phyloP scores from a whole-genome alignment of 2,797 vertebrate species.

The Ateles fusciceps region DNA sequence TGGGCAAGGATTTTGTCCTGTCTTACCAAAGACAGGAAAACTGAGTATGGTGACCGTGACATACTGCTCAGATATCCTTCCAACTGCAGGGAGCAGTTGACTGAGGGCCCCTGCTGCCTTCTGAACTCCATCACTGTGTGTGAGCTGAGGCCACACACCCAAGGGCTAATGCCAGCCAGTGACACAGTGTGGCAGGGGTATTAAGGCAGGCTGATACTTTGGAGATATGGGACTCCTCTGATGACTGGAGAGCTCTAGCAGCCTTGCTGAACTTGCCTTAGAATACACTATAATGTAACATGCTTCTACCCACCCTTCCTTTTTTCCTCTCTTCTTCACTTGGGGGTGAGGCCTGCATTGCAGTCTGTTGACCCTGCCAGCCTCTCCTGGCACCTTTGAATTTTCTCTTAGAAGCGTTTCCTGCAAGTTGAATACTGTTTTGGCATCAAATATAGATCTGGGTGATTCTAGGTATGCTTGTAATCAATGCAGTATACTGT shows the following conservation, averaged over 20 bases:
- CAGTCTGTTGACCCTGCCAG: background rate
- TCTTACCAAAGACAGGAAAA: background rate
- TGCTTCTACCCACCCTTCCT: background rate
- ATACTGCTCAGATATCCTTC: background rate
- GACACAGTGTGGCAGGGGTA: background rate
- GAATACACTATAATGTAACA: background rate
- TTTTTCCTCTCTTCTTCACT: background rate
- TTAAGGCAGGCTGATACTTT: background rate
- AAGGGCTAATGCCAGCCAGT: background rate
- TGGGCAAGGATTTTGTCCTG: background rate
- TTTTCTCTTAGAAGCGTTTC: constrained; percentile 34
- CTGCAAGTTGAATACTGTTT: constrained; percentile 3
- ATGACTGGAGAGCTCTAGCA: background rate
- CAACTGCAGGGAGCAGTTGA: background rate
- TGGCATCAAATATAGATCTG: background rate
- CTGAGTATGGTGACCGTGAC: background rate
- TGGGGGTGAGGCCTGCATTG: background rate
- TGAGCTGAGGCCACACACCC: background rate
- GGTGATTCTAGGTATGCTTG: background rate
- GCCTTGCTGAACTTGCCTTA: background rate
- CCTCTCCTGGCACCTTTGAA: background rate
- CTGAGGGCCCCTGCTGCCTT: background rate
- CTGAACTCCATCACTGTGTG: background rate
- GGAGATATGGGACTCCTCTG: background rate
- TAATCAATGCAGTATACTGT: background rate